These are phyloP conservation scores for Atherinosoma microstoma DNA, from an alignment of 2,797 vertebrate species.

Conservation along the genomic window DNA sequence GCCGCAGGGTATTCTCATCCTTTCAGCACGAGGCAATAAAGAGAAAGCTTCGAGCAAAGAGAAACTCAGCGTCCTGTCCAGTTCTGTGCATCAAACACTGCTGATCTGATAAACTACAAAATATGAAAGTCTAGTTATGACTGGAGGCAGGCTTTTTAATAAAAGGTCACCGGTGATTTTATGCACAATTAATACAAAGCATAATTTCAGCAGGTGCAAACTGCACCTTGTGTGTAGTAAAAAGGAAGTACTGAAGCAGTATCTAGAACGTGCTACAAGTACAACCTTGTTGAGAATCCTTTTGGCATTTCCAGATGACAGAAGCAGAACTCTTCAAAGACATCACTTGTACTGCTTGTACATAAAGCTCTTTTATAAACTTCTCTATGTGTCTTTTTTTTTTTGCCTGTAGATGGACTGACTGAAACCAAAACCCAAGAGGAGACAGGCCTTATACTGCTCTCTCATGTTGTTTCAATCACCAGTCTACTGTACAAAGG, in stretches of 20 bases:
- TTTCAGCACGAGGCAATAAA: slow-evolving; percentile 61
- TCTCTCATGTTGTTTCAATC: slow-evolving; percentile 79
- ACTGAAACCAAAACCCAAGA: slow-evolving; percentile 65
- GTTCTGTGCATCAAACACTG: slow-evolving; percentile 70
- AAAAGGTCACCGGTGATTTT: slow-evolving; percentile 54
- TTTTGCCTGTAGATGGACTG: slow-evolving; percentile 63
- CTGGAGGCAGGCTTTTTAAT: slow-evolving; percentile 47
- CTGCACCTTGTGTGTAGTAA: slow-evolving; percentile 13
- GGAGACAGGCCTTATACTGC: slow-evolving; percentile 71
- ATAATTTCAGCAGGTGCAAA: not conserved
- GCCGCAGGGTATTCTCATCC: slow-evolving; percentile 61
- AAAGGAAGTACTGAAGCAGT: slow-evolving; percentile 16
- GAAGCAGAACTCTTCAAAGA: slow-evolving; percentile 76
- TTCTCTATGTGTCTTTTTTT: slow-evolving; percentile 59
- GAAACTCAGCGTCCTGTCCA: slow-evolving; percentile 72
- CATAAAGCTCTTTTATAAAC: slow-evolving; percentile 73
- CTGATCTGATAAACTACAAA: slow-evolving; percentile 65
- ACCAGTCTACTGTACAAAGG: slow-evolving; percentile 76
- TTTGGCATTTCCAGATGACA: slow-evolving; percentile 48
- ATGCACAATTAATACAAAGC: slow-evolving; percentile 35
- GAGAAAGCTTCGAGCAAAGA: slow-evolving; percentile 71
- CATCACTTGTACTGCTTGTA: slow-evolving; percentile 60
- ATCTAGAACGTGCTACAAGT: slow-evolving; percentile 3
- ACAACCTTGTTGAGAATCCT: slow-evolving; percentile 43
- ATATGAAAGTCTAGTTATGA: slow-evolving; percentile 40